Evolutionary conservation across 2,113 vertebrate genomes (phyloP), one percentile per base, ranked within the genome.

Genomic region (Dasypus novemcinctus): DNA sequence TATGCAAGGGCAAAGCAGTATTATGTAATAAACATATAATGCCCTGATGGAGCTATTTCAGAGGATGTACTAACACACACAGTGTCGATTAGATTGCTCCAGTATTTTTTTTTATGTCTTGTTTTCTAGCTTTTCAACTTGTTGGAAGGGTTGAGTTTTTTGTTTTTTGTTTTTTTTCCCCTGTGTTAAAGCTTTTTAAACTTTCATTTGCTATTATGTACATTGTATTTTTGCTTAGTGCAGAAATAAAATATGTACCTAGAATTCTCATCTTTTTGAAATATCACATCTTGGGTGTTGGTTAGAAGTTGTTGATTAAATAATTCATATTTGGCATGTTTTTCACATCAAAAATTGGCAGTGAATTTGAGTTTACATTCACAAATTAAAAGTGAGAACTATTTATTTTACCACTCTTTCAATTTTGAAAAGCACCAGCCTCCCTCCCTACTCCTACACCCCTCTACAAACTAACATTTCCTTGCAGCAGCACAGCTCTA

Each of bases 11-110:
- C 97, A 98, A 94, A 96, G 93, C 91, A 78, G 29, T 68, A 89
- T 98, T 98, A 98, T 97, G 96, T 98, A 98, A 98, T 96, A 93
- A 97, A 95, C 88, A 87, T 66, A 90, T 71, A 95, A 79, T 85
- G 84, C 71, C 82, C 91, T 36, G 61, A 15, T 74, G 93, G 84
- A 90, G 97, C 79, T 74, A 15, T 92, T 92, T 87, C 69, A 63
- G 68, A 93, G 38, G 87, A 5, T 84, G 75, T 84, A 57, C n/a
- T 80, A 5, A 54, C 7, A 43, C 7, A 43, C 79, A 27, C 36
- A 78, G 63, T 46, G 5, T 72, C 85, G 68, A 80, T 72, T 76
- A 93, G 76, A 52, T 49, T 66, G 41, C 84, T 90, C 33, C 27
- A 8, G 72, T 92, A 18, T 76, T 92, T 72, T 76, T 92, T 72